These are phyloP conservation scores for Terrapene triunguis DNA, from an alignment of 2,113 vertebrate species.

Conservation along the genomic window DNA sequence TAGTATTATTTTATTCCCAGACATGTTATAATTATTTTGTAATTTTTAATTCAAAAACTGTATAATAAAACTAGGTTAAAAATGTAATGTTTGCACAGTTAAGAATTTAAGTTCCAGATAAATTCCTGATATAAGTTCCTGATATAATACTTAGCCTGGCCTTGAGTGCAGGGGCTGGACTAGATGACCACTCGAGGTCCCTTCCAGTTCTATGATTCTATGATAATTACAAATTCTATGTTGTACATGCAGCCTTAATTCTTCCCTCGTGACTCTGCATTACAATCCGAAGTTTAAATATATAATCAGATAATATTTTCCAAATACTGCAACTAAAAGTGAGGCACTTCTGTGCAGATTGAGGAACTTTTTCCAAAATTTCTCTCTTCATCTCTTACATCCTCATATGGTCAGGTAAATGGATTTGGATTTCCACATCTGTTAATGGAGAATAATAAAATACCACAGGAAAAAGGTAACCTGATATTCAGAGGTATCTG, in stretches of 20 bases:
- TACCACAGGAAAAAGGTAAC: background rate
- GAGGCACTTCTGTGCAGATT: background rate
- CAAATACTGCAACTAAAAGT: background rate
- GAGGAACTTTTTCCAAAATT: background rate
- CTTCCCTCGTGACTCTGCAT: background rate
- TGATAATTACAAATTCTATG: background rate
- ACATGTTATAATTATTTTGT: background rate
- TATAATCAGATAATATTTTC: background rate
- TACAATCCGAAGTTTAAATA: background rate
- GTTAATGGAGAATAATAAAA: background rate
- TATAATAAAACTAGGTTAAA: background rate
- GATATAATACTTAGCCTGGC: too few species aligned
- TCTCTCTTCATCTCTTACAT: background rate
- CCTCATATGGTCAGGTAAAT: rapidly evolving
- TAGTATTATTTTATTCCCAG: background rate
- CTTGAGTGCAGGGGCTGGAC: too few species aligned
- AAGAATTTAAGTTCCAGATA: background rate
- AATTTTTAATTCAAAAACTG: background rate
- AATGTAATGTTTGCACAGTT: background rate
- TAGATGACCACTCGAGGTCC: too few species aligned
- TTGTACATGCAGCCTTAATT: background rate
- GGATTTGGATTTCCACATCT: background rate
- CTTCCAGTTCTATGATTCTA: too few species aligned
- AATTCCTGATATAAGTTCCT: too few species aligned
- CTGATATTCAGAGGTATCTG: background rate